Evolutionary conservation across 2,113 vertebrate species (phyloP), one percentile per base, ranked within the genome.

Genomic region (Gopherus evgoodei): DNA sequence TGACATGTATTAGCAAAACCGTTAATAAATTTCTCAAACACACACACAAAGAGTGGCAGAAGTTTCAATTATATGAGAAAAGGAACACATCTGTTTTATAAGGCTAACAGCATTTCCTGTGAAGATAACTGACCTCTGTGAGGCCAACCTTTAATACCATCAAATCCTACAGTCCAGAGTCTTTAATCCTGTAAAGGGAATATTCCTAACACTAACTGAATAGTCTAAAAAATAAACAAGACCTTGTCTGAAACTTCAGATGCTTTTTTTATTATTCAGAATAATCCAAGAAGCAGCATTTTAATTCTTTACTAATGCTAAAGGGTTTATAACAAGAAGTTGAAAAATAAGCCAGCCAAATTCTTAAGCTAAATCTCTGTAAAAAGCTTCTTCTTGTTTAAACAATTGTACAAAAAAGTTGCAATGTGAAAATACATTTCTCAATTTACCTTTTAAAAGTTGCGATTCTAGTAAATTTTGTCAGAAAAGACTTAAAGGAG

Each of bases 321-420:
- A 0, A 17, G 79, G 90, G 53, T 81, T 92, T 90, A 84, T 90
- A 91, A 94, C 24, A 69, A 88, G 83, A 65, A 93, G 95, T 81
- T 54, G 84, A 93, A 95, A 92, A 83, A 83, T 81, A 90, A 95
- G 95, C 17, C 50, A 87, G 56, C 35, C 89, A 50, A 92, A 88
- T 94, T 96, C 96, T 96, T 94, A 90, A 93, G 93, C 92, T 88
- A 95, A 95, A 50, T 49, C 90, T 59, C 12, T 50, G 88, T 81
- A 96, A 94, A 95, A 96, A 95, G 96, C 96, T 94, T 96, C 87
- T 69, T 76, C 65, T 93, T 16, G 24, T 91, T 93, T 95, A 49
- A 17, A 62, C 87, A 76, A 84, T 84, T 92, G 83, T 69, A 92
- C 84, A 76, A 78, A 89, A 93, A 89, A 93, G 75, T 75, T 54